A percentile compares a stretch with the other conserved stretches of the same genome.
Conservation (phyloP, 2,113 vertebrate species). For the Paracanthobrama guichenoti region DNA sequence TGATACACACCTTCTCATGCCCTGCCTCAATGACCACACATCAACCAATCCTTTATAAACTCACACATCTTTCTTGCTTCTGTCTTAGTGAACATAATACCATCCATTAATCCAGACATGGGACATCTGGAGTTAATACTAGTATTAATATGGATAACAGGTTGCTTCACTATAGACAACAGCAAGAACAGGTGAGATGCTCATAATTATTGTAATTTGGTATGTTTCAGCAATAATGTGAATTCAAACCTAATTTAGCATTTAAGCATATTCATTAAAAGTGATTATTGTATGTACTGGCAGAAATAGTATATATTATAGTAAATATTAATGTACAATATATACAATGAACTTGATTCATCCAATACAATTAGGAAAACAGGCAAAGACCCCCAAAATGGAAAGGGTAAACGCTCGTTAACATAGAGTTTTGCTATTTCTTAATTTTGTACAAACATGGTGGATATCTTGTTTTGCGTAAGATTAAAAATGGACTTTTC, state of each 20-base stretch:
- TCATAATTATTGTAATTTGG: not conserved
- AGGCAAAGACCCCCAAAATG: not conserved
- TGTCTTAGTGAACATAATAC: constrained; percentile 33
- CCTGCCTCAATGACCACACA: constrained; percentile 3
- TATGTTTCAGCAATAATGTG: not conserved
- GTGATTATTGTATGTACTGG: not conserved
- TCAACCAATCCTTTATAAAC: constrained; percentile 58
- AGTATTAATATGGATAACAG: constrained; percentile 67
- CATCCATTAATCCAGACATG: constrained; percentile 64
- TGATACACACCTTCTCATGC: not conserved
- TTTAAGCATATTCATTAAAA: not conserved
- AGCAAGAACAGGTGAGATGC: constrained; percentile 62
- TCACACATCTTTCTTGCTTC: not conserved
- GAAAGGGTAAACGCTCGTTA: not conserved
- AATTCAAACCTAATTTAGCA: not conserved
- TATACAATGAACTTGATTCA: not conserved
- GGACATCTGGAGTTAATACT: constrained; percentile 59
- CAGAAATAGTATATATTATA: not conserved
- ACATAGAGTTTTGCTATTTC: not conserved
- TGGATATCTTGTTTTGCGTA: too few species aligned
- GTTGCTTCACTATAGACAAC: constrained; percentile 46
- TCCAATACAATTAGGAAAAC: not conserved
- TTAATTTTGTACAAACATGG: not conserved
- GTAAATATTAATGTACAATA: not conserved
- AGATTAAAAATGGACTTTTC: too few species aligned